Evolutionary conservation across 2,888 invertebrate genomes (phyloP), one percentile per base, ranked within the genome.

Genomic region (Leucoma salicis): DNA sequence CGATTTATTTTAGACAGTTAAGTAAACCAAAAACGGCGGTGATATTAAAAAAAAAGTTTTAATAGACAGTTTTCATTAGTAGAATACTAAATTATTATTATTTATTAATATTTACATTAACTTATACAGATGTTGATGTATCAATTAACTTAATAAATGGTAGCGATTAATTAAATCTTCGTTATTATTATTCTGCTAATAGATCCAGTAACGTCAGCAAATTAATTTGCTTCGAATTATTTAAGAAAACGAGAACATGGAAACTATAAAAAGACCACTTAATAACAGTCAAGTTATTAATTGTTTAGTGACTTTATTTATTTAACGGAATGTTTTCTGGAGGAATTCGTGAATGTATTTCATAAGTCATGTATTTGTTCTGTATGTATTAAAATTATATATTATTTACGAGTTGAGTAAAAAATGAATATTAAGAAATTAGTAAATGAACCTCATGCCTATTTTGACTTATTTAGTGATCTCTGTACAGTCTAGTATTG

Each of bases 161-260:
- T 5, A 15, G 7, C 14, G 42, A 35, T 35, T 10, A 31, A 33
- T 29, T 42, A 25, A n/a, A 13, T 7, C 31, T 8, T 31, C 12
- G 14, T 24, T 3, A 3, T 8, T 21, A 21, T 21, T 21, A 21
- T 21, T 8, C 15, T 13, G 1, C 2, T 10, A 10, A 37, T 14
- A 24, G 32, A 33, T 38, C 42, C 31, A 1, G 16, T 31, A 24
- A 27, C 6, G 15, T 27, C 29, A 36, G 27, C 13, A 14, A 28
- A 42, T 37, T 36, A 36, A 46, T 39, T 31, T 18, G 7, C n/a
- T 2, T 15, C 15, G 11, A 29, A 27, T 16, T 25, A 29, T 39
- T n/a, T 39, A 21, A 11, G 18, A 36, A 32, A 34, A 31, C 28
- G 11, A 38, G 25, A 37, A 15, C n/a, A 16, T 12, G 21, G 21